phyloP scores from a whole-genome alignment of 2,113 vertebrate species.

The Eubucco bourcierii region DNA sequence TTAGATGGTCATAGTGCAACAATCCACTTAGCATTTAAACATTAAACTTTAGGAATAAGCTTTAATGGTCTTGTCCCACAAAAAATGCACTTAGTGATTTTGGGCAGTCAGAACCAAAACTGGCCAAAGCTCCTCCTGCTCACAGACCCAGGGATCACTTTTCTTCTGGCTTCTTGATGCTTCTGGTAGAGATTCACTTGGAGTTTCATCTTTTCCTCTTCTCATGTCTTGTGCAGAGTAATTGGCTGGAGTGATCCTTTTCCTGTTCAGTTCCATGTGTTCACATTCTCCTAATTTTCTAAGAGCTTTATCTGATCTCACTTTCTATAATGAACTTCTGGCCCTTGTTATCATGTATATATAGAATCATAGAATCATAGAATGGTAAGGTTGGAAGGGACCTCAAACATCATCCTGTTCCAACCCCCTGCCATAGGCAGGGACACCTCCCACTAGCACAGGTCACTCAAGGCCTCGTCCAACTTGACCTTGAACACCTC shows the following conservation, averaged over 20 bases:
- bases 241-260: not conserved
- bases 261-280: not conserved
- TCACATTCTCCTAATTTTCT: not conserved
- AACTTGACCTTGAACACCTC: too few relatives aligned
- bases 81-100: not conserved
- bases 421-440: too few relatives aligned
- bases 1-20: not conserved
- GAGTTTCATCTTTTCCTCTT: not conserved
- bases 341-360: not conserved
- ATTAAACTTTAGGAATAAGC: not conserved
- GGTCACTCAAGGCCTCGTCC: too few relatives aligned
- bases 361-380: too few relatives aligned
- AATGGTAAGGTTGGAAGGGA: too few relatives aligned
- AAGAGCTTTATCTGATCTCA: not conserved
- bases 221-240: not conserved
- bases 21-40: conserved; percentile 12
- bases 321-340: not conserved
- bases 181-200: not conserved
- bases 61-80: not conserved
- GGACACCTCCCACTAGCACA: too few relatives aligned
- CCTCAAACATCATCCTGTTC: too few relatives aligned
- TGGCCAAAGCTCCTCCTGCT: not conserved
- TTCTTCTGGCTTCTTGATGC: not conserved
- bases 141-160: not conserved
- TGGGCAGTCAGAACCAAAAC: not conserved